Evolutionary conservation across 2,797 vertebrate species (phyloP), one percentile per base, ranked within the genome.

Genomic region (Sebastes ruberrimus): DNA sequence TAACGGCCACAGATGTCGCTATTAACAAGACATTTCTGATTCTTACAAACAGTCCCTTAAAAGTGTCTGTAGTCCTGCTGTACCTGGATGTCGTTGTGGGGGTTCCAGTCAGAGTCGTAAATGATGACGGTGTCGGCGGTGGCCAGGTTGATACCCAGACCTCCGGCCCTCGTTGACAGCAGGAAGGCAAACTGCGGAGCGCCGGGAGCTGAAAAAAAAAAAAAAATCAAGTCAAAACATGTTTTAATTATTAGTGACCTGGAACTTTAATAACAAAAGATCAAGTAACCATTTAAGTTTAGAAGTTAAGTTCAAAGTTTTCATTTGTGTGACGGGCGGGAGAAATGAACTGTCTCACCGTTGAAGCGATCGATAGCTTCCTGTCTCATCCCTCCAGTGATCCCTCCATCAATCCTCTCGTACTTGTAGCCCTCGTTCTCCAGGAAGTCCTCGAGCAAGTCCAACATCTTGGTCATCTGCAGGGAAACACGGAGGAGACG

Each of bases 381-480:
- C 82, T 99, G 98, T 57, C 98, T 97, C 97, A 99, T 98, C 75
- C 97, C 97, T 74, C 98, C 98, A 0, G 98, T 99, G 93, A 99
- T 98, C 5, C 98, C 96, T 74, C 98, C 98, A 18, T 99, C 98
- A 6, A 99, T 99, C 35, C 98, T 94, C 88, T 99, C 98, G 0
- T 99, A 99, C 86, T 99, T 99, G 94, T 99, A 99, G 10, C 98
- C 98, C 89, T 99, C 98, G 0, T 99, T 97, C 78, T 99, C 98
- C 84, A 99, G 82, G 79, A 99, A 99, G 77, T 99, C 98, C 89
- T 99, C 98, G 14, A 99, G 92, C 73, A 99, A 93, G 88, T 99
- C 98, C 92, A 99, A 87, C 98, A 99, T 99, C 92, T 99, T 99
- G 46, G 98, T 99, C 98, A 99, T 99, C 98, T 99, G 84, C 5